Evolutionary conservation across 30 jellyfish, hydroid and myxozoan species (phyloP), one percentile per base, ranked within the genome.

Genomic region (Aurelia sp.): DNA sequence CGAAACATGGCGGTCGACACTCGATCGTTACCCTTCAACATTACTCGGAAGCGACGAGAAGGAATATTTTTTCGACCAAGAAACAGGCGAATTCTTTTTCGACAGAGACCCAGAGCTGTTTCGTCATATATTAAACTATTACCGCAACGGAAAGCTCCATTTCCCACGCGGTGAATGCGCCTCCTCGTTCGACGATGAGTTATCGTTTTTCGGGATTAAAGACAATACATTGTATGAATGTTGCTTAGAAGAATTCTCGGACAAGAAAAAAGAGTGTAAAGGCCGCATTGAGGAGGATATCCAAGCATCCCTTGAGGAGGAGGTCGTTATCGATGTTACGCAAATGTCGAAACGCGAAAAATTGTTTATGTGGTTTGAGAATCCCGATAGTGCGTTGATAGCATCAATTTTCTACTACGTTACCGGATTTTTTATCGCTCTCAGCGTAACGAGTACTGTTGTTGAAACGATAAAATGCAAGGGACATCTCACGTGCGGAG

Each of bases 51-150:
- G 98, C 68, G 92, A 86, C 86, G 98, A 92, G 63, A 81, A 76
- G 76, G 95, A 92, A 40, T 92, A 76, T 66, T 92, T 92, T 79
- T 87, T 69, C 86, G 98, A 92, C 33, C 86, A 66, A 37, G 92
- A 81, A 1, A 79, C 89, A 11, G 62, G 69, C 60, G 98, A 92
- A 48, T 92, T 87, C 78, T 92, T 87, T 57, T 92, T 92, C 87
- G 98, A 92, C 62, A 83, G 98, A 23, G 98, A 92, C 68, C 98
- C 98, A 40, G 98, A 92, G 41, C 82, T 92, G 44, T 92, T 92
- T 62, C 92, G 98, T 4, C 82, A 80, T 82, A 82, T 92, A 13
- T 62, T 92, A 59, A 92, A 92, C 73, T 92, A 86, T 63, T 92
- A 92, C 52, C 92, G 98, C 58, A 86, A 89, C 52, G 97, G 97